Base-by-base conservation (phyloP, 2,797 vertebrate species). In the Sebastes matsubarae region DNA sequence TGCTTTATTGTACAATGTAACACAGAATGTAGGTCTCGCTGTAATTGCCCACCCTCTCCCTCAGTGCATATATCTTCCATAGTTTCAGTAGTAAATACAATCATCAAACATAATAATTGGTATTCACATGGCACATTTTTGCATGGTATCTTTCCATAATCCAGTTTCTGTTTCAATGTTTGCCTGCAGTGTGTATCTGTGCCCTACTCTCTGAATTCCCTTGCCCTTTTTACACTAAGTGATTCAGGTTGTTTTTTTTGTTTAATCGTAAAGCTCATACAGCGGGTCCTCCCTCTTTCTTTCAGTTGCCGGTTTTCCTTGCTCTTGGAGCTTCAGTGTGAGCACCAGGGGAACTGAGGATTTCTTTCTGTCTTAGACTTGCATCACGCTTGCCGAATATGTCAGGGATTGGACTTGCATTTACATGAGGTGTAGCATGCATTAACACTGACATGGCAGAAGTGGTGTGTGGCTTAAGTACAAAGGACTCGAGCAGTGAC, bases 341-440 rank as follows among this genome's bases (percentile, higher is more conserved):
- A 83, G 72, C 77, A 66, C 72, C 34, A 30, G 72, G 89, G 90
- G 77, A 83, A 78, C 50, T 13, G 32, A 87, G 82, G 79, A 84
- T 85, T 85, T 76, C 72, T 83, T 61, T 89, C 85, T 89, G 85
- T 93, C 89, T 80, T 67, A 6, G 38, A 69, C 89, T 94, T 92
- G 90, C 90, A 92, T 92, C 93, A 93, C 82, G 2, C 81, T 93
- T 90, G 91, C 93, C 89, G 74, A 86, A 82, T 32, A 74, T 92
- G 85, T 92, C 89, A 85, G 75, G 69, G 82, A 90, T 72, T 78
- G 67, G 79, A 85, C 79, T 67, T 34, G 76, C 68, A 38, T 88
- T 86, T 80, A 74, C 72, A 90, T 72, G 69, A 82, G 73, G 42
- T 29, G 64, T 22, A 59, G 67, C 2, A 29, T 65, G 76, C 79